Evolutionary conservation across 2,888 invertebrate species (phyloP).

Genomic region (Lasioglossum calceatum): DNA sequence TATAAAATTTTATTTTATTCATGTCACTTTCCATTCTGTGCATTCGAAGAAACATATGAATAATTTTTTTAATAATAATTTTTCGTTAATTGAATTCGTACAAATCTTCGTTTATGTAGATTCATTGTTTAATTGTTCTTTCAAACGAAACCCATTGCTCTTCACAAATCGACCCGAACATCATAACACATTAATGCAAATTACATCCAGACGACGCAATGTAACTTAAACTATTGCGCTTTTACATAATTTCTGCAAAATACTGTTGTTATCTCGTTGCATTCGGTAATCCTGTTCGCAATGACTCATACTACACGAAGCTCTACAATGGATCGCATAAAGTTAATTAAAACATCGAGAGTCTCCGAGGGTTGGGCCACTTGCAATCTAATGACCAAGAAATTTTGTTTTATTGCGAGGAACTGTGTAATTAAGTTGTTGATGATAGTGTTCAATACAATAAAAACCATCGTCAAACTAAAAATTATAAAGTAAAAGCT

Average conservation of each 20-base stretch:
- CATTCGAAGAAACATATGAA: background rate
- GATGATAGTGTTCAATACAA: background rate
- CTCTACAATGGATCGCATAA: background rate
- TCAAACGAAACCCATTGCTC: background rate
- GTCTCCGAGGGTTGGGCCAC: background rate
- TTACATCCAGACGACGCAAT: background rate
- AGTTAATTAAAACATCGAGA: slow-evolving; percentile 16
- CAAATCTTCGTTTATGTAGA: no score
- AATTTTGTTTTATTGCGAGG: background rate
- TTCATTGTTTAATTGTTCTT: no score
- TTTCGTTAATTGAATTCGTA: no score
- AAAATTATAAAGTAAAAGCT: background rate
- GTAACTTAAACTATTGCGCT: background rate
- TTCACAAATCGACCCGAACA: background rate
- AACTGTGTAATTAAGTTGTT: background rate
- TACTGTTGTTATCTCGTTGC: background rate
- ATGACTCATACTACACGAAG: background rate
- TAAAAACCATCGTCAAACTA: background rate
- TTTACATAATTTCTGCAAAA: background rate
- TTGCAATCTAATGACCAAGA: background rate
- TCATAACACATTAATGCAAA: background rate
- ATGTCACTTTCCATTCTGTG: background rate
- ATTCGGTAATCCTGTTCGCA: background rate
- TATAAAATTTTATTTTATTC: background rate
- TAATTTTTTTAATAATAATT: background rate